Evolutionary conservation across 1,140 invertebrate genomes (phyloP).

Genomic region (Littorina saxatilis): DNA sequence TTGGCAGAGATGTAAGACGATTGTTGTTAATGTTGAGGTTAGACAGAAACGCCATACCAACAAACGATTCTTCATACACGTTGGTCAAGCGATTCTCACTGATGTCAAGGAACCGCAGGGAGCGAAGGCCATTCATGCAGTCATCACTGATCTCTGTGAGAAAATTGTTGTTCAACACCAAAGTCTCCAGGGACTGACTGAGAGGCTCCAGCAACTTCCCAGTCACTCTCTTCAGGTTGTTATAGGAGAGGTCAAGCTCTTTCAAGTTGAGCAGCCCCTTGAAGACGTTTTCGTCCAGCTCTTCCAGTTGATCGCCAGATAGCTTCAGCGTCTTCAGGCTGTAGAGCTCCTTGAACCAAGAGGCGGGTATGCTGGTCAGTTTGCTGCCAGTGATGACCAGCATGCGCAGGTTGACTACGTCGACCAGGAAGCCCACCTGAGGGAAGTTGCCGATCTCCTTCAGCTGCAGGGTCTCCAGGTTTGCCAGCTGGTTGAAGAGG

Average conservation of each 20-base stretch:
- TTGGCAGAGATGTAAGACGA: conserved; percentile 36
- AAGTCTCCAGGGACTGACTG: conserved; percentile 26
- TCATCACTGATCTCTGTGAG: conserved; percentile 14
- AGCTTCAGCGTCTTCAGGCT: conserved; percentile 37
- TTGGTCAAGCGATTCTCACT: conserved; percentile 36
- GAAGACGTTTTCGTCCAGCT: conserved; percentile 28
- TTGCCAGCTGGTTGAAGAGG: conserved; percentile 28
- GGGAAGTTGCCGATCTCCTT: conserved; percentile 21
- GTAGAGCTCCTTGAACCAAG: conserved; percentile 37
- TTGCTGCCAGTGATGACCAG: conserved; percentile 32
- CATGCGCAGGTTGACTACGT: conserved; percentile 29
- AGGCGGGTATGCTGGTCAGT: conserved; percentile 24
- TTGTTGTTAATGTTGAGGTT: conserved; percentile 29
- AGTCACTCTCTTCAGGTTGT: conserved; percentile 1
- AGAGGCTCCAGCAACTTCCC: conserved; percentile 22
- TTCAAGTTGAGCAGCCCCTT: conserved; percentile 30
- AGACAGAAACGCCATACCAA: conserved; percentile 25
- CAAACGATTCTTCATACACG: conserved; percentile 23
- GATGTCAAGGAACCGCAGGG: conserved; percentile 30
- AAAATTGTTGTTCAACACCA: conserved; percentile 32
- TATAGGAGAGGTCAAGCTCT: conserved; percentile 36
- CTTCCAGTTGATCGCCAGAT: conserved; percentile 13
- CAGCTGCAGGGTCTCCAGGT: conserved; percentile 27
- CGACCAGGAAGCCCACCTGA: conserved; percentile 9
- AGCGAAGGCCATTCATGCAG: not conserved